A percentile compares a stretch with the other conserved stretches of the same genome.
phyloP scores from a whole-genome alignment of 1,140 invertebrate species.

The Leptopilina boulardi region DNA sequence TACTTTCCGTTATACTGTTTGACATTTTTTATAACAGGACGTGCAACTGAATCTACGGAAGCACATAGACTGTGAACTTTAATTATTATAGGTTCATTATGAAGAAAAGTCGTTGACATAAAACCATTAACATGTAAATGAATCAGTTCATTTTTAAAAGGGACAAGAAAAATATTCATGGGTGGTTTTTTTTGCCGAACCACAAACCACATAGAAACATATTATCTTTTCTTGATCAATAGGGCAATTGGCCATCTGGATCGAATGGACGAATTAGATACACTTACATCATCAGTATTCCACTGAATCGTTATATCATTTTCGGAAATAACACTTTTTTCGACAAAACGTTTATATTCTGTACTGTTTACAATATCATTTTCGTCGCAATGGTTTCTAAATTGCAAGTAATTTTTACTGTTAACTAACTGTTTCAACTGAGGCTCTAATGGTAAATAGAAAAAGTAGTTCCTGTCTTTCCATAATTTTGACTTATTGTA shows the following conservation, averaged over 20 bases:
- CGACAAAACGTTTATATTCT: not conserved
- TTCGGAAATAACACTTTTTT: conserved; percentile 35
- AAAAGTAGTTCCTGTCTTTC: not conserved
- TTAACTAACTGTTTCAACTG: not conserved
- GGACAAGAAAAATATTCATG: conserved; percentile 37
- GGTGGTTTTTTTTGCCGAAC: conserved; percentile 35
- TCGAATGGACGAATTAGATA: conserved; percentile 33
- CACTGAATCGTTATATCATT: conserved; percentile 25
- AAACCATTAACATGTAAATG: conserved; percentile 38
- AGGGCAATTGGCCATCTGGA: conserved; percentile 39
- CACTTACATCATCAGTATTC: conserved; percentile 36
- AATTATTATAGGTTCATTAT: conserved; percentile 20
- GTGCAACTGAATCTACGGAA: conserved; percentile 40
- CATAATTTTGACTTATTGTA: not conserved
- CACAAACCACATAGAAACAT: conserved; percentile 42
- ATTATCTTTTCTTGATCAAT: conserved; percentile 42
- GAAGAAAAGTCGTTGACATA: conserved; percentile 28
- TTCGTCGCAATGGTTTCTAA: not conserved
- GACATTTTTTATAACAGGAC: conserved; percentile 35
- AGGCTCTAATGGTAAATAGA: not conserved
- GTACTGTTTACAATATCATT: not conserved
- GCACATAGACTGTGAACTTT: conserved; percentile 41
- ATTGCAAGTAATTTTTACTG: not conserved
- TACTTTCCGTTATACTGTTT: conserved; percentile 41
- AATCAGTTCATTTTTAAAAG: conserved; percentile 19